Evolutionary conservation across 2,797 vertebrate genomes (phyloP), one percentile per base, ranked within the genome.

Genomic region (Thaleichthys pacificus): DNA sequence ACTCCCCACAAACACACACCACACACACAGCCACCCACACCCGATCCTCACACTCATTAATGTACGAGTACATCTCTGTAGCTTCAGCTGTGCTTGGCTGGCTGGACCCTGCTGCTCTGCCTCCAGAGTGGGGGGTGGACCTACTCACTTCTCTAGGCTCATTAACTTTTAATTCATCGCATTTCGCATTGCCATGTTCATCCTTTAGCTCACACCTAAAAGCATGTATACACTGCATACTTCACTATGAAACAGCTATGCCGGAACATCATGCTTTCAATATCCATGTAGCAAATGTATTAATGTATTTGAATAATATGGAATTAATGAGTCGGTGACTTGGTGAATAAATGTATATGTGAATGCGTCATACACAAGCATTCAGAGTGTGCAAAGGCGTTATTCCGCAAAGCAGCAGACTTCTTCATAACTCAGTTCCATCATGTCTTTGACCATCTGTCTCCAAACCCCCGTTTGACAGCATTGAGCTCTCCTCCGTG

Each of bases 111-210:
- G 66, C 42, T 56, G 58, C 51, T 73, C 67, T 60, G 67, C 68
- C 64, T 70, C 76, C 64, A 77, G 38, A 61, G 47, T 56, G 42
- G 61, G 15, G 73, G 60, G 66, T 77, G 74, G 83, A 81, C 77
- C 86, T 82, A 68, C 82, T 35, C 66, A 72, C 71, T 85, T 79
- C 77, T 82, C 69, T 22, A 6, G 61, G 76, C 81, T 89, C 81
- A 88, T 89, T 86, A 86, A 88, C 85, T 85, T 89, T 91, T 87
- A 77, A 86, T 79, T 63, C 71, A 30, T 61, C 42, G 66, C 54
- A 61, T 77, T 87, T 83, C 83, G 62, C 14, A 47, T 47, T 47
- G 51, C 64, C 42, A 76, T 72, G 84, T 69, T 68, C 73, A 76
- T 75, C 42, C 9, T 14, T 8, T 47, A 47, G 42, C 42, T 68